Conservation (phyloP, 2,888 invertebrate genomes). For the Molanna angustata region DNA sequence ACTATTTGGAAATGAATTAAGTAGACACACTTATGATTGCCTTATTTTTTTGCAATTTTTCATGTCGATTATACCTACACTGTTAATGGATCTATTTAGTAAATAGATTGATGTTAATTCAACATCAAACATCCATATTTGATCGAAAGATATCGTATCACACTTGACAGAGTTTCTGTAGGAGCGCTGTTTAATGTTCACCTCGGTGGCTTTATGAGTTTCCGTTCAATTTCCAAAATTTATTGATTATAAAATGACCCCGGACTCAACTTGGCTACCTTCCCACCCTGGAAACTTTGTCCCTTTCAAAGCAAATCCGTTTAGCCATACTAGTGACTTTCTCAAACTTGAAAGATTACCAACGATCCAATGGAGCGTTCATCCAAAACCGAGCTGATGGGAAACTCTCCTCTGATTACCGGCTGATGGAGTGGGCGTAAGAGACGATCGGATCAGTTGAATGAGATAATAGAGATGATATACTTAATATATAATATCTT, state of each 20-base stretch:
- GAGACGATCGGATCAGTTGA: background rate
- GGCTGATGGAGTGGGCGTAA: background rate
- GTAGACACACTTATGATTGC: too few species aligned
- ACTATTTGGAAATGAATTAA: too few species aligned
- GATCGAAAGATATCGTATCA: too few species aligned
- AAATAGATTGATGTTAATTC: too few species aligned
- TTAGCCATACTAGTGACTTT: background rate
- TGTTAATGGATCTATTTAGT: too few species aligned
- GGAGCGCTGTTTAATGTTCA: too few species aligned
- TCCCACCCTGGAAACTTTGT: background rate
- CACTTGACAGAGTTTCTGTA: too few species aligned
- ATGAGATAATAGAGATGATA: background rate
- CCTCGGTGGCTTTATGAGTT: too few species aligned
- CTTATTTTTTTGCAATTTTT: too few species aligned
- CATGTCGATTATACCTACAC: too few species aligned
- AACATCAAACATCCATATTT: too few species aligned
- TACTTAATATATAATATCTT: too few species aligned
- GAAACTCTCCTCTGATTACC: background rate
- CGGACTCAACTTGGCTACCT: background rate
- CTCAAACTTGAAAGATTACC: conserved; percentile 12
- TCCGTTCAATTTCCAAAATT: background rate
- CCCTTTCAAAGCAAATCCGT: background rate
- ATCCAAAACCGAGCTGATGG: background rate
- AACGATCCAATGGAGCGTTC: conserved; percentile 1
- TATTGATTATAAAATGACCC: background rate